phyloP scores from a whole-genome alignment of 2,113 vertebrate genomes.

The Ardeotis arabs region DNA sequence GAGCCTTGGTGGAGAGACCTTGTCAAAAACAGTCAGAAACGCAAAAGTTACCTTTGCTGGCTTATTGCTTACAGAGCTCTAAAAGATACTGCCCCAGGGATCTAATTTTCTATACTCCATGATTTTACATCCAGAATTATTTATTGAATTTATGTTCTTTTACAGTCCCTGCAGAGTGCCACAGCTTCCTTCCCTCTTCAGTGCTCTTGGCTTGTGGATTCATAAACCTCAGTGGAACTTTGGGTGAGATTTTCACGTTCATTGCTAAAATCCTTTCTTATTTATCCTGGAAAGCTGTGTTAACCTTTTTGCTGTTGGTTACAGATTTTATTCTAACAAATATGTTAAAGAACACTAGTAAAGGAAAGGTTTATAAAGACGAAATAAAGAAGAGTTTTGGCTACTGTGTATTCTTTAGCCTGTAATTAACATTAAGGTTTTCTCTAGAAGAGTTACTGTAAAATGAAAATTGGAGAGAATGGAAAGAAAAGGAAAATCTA shows the following conservation, averaged over 20 bases:
- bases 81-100: background rate
- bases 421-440: background rate
- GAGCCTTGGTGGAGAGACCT: background rate
- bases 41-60: background rate
- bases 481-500: background rate
- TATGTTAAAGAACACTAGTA: background rate
- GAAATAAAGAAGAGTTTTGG: background rate
- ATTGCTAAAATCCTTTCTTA: background rate
- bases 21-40: background rate
- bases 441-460: background rate
- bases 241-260: constrained; percentile 31
- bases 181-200: constrained; percentile 13
- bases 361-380: background rate
- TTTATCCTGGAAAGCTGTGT: background rate
- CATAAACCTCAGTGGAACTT: constrained; percentile 19
- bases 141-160: constrained; percentile 45
- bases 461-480: background rate
- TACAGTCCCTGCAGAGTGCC: constrained; percentile 3
- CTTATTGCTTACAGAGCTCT: background rate
- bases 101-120: background rate
- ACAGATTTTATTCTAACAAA: background rate
- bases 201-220: constrained; percentile 4
- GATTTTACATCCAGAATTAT: constrained; percentile 22
- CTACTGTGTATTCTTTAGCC: background rate
- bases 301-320: background rate